Conservation (phyloP, 2,113 vertebrate species). For the Calyptommatus sinebrachiatus region DNA sequence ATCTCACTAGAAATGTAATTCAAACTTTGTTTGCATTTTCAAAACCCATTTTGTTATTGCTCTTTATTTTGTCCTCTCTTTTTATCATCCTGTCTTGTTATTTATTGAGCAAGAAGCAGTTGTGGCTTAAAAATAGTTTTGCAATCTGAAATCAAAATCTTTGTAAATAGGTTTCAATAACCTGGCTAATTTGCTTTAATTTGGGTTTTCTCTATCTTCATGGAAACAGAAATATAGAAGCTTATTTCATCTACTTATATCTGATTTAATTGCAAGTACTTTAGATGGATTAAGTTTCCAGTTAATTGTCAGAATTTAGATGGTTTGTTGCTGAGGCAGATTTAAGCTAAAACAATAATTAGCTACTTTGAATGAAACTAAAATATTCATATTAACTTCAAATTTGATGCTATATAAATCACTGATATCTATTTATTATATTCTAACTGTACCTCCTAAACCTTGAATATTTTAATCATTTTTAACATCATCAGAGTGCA, state of each 20-base stretch:
- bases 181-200: conserved; percentile 61
- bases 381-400: conserved; percentile 51
- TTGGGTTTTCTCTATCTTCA: conserved; percentile 56
- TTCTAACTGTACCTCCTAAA: background rate
- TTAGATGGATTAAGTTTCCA: conserved; percentile 65
- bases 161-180: conserved; percentile 53
- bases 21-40: conserved; percentile 12
- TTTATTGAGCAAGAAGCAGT: conserved; percentile 51
- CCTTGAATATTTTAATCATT: conserved; percentile 35
- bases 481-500: conserved; percentile 55
- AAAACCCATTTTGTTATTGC: background rate
- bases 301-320: conserved; percentile 55
- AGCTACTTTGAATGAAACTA: conserved; percentile 20
- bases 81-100: conserved; percentile 37
- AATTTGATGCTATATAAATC: conserved; percentile 51
- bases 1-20: background rate
- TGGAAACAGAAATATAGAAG: conserved; percentile 52
- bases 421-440: conserved; percentile 39
- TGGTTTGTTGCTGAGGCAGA: conserved; percentile 33
- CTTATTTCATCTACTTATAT: conserved; percentile 64
- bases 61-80: conserved; percentile 24
- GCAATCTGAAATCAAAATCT: conserved; percentile 56
- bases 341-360: conserved; percentile 57
- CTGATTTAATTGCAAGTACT: conserved; percentile 64
- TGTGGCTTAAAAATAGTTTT: conserved; percentile 47